Percentiles rank a stretch among this genome's conserved stretches.
These are phyloP conservation scores for Bagarius yarrelli DNA, from an alignment of 2,113 vertebrate genomes.

Conservation along the genomic window DNA sequence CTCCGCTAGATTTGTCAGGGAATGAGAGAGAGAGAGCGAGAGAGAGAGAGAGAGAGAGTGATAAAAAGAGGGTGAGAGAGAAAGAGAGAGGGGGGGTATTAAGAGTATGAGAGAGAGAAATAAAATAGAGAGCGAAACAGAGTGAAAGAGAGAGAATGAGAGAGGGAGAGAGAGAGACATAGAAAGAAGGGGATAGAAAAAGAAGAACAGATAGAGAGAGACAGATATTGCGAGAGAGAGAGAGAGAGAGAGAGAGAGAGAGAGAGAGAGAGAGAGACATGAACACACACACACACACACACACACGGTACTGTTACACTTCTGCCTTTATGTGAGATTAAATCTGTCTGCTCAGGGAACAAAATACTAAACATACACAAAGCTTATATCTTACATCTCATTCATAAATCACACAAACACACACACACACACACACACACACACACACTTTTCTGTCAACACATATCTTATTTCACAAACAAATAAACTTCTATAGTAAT, in stretches of 20 bases:
- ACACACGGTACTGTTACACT: background rate
- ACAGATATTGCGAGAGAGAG: background rate
- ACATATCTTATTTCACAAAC: background rate
- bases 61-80: no score
- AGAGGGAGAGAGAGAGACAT: no score
- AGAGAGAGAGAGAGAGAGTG: no score
- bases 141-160: no score
- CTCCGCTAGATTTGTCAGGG: background rate
- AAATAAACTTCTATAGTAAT: background rate
- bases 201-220: background rate
- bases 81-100: no score
- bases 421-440: background rate
- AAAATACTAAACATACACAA: no score
- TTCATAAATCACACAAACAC: background rate
- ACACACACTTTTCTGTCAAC: background rate
- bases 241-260: no score
- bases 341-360: no score
- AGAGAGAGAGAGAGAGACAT: background rate
- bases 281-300: slow-evolving; percentile 1
- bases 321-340: background rate
- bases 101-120: no score
- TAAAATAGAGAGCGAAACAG: no score
- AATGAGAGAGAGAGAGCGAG: background rate
- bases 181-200: no score
- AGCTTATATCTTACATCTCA: background rate